These are phyloP conservation scores for Eueides isabella DNA, from an alignment of 1,140 invertebrate genomes.

Conservation along the genomic window DNA sequence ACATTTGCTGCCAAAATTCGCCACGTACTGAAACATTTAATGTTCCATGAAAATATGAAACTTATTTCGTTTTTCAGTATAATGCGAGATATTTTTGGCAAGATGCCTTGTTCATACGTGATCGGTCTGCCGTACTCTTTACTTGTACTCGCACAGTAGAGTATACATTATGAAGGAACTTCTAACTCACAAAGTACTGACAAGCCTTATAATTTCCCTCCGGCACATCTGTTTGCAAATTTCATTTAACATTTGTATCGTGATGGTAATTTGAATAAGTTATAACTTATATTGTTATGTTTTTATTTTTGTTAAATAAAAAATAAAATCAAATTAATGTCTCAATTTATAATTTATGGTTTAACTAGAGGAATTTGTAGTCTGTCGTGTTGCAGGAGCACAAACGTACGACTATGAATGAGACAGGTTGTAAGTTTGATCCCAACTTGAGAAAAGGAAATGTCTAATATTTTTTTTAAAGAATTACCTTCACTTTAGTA, in stretches of 20 bases:
- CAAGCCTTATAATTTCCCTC: neutral
- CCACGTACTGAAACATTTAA: conserved; percentile 3
- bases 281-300: neutral
- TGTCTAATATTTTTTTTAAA: too few relatives aligned
- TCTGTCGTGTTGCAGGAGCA: too few relatives aligned
- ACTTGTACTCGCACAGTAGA: neutral
- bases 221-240: neutral
- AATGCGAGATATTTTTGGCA: conserved; percentile 27
- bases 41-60: conserved; percentile 5
- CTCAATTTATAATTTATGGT: too few relatives aligned
- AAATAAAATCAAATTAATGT: too few relatives aligned
- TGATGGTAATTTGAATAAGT: neutral
- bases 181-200: neutral
- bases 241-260: conserved; percentile 2
- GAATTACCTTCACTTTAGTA: too few relatives aligned
- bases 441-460: too few relatives aligned
- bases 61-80: conserved; percentile 19
- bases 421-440: too few relatives aligned
- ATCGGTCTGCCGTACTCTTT: conserved; percentile 3
- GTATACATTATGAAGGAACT: neutral
- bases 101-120: neutral
- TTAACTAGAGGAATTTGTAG: too few relatives aligned
- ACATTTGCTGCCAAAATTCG: neutral
- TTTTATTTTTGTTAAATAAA: too few relatives aligned
- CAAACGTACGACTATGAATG: too few relatives aligned